Evolutionary conservation across 2,888 invertebrate species (phyloP).

Genomic region (Catocala sponsa): DNA sequence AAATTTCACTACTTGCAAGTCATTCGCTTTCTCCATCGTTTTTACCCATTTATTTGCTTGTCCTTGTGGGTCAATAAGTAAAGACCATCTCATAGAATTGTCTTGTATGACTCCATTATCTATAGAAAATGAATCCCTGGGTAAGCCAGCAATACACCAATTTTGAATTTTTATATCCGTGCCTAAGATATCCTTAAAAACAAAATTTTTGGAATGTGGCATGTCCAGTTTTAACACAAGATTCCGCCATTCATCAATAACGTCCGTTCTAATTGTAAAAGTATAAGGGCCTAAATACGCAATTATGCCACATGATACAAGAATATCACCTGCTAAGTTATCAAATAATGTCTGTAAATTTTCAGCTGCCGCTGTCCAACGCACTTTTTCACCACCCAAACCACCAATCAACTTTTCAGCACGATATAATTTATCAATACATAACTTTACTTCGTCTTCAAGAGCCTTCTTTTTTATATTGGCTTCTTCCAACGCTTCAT

Average conservation of each 20-base stretch:
- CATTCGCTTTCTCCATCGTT: conserved; percentile 92
- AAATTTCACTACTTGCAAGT: conserved; percentile 91
- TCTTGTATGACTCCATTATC: conserved; percentile 96
- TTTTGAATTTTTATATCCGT: conserved; percentile 95
- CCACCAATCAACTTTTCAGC: conserved; percentile 96
- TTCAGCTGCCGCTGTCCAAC: conserved; percentile 94
- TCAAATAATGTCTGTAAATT: conserved; percentile 92
- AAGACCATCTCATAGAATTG: conserved; percentile 92
- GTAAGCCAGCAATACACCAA: conserved; percentile 94
- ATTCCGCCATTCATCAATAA: conserved; percentile 92
- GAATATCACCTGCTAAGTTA: conserved; percentile 95
- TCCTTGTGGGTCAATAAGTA: conserved; percentile 94
- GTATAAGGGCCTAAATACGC: conserved; percentile 97
- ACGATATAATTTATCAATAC: conserved; percentile 94
- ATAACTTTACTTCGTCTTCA: conserved; percentile 92
- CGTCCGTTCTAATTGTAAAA: conserved; percentile 88
- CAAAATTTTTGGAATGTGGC: conserved; percentile 92
- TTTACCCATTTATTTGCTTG: conserved; percentile 96
- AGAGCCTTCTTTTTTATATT: conserved; percentile 90
- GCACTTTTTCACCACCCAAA: conserved; percentile 95
- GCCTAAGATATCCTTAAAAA: conserved; percentile 92
- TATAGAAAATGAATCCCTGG: conserved; percentile 93
- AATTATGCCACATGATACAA: conserved; percentile 95
- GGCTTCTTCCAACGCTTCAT: conserved; percentile 90
- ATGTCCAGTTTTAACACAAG: conserved; percentile 91